Percentiles rank a stretch among this genome's conserved stretches.
phyloP scores from a whole-genome alignment of 2,888 invertebrate genomes.

The Stenurella melanura region DNA sequence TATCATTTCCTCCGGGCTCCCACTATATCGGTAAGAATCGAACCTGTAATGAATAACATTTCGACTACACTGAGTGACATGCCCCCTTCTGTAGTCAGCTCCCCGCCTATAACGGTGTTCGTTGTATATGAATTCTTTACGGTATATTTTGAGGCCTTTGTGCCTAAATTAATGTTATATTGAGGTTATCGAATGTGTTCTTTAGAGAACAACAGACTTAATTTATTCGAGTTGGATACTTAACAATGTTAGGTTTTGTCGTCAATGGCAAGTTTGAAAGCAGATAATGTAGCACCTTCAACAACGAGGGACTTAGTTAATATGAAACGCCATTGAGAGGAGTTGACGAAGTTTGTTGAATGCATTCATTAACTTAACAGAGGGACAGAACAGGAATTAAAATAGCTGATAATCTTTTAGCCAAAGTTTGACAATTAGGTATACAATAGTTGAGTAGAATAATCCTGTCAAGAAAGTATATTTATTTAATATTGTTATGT shows the following conservation, averaged over 20 bases:
- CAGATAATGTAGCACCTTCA: background rate
- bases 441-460: background rate
- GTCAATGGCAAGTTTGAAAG: background rate
- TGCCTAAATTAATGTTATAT: background rate
- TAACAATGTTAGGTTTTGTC: constrained; percentile 5
- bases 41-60: too few species aligned
- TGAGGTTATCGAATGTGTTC: background rate
- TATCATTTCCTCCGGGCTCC: too few species aligned
- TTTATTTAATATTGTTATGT: background rate
- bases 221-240: background rate
- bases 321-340: background rate
- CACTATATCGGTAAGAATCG: too few species aligned
- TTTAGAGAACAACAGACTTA: background rate
- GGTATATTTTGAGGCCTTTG: background rate
- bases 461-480: background rate
- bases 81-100: too few species aligned
- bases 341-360: background rate
- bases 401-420: background rate
- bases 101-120: too few species aligned
- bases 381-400: background rate
- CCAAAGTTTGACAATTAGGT: background rate
- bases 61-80: too few species aligned
- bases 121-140: too few species aligned
- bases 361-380: constrained; percentile 3
- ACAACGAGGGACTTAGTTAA: background rate